Evolutionary conservation across 2,113 vertebrate species (phyloP).

Genomic region (Oreocharis arfaki): DNA sequence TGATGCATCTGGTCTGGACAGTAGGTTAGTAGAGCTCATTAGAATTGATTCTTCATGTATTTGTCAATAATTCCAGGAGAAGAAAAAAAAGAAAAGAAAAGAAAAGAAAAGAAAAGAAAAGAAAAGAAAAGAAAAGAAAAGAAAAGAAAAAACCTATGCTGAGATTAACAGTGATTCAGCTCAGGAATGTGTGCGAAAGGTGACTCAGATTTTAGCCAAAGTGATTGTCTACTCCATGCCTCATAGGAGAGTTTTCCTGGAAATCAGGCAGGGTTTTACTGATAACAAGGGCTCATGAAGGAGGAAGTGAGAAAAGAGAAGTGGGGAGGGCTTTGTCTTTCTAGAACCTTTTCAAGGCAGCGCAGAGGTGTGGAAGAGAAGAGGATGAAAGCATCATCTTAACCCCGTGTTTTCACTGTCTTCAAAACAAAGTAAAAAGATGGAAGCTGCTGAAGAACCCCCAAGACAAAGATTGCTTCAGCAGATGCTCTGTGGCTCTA

Average conservation of each 20-base stretch:
- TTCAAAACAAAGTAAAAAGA: background rate
- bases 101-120: background rate
- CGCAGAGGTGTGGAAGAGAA: background rate
- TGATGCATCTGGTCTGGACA: background rate
- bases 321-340: background rate
- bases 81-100: background rate
- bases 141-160: background rate
- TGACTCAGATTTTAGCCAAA: background rate
- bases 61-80: background rate
- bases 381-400: background rate
- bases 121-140: accelerated
- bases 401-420: background rate
- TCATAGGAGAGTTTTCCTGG: background rate
- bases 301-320: background rate
- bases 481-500: background rate
- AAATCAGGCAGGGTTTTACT: background rate
- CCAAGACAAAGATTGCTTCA: background rate
- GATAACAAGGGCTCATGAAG: background rate
- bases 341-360: background rate
- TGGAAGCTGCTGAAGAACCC: background rate
- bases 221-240: background rate
- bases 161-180: background rate
- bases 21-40: background rate
- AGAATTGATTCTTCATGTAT: background rate
- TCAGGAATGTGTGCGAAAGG: background rate